Percentiles rank a stretch among this genome's conserved stretches.
Conservation (phyloP, 92 coral and sea anemone genomes). For the Porites divaricata region DNA sequence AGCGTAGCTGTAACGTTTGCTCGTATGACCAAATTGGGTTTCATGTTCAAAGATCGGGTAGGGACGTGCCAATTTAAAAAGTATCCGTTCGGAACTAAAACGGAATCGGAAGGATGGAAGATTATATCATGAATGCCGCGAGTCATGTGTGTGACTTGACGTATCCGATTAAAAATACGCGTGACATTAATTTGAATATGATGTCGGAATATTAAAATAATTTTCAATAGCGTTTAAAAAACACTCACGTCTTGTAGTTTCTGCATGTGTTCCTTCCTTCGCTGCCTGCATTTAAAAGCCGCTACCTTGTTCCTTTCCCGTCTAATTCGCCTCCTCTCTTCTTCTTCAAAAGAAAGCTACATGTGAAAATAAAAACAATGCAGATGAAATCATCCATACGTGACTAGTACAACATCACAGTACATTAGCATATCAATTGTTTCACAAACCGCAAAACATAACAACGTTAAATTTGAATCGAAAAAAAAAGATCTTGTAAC, state of each 20-base stretch:
- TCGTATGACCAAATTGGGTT: conserved; percentile 5
- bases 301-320: conserved; percentile 97
- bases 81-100: not conserved
- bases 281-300: conserved; percentile 94
- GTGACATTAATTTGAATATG: not conserved
- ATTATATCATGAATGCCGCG: not conserved
- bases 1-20: not conserved
- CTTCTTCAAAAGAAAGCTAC: conserved; percentile 90
- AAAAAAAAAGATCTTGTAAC: no score
- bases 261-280: conserved; percentile 94
- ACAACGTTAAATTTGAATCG: not conserved
- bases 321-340: conserved; percentile 85
- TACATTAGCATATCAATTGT: conserved; percentile 29
- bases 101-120: conserved; percentile 3
- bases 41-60: not conserved
- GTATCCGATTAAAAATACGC: not conserved
- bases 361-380: not conserved
- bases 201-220: not conserved
- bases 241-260: conserved; percentile 80
- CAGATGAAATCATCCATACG: not conserved
- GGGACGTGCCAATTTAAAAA: conserved; percentile 9
- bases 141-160: not conserved
- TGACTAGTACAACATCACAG: conserved; percentile 4
- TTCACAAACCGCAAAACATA: conserved; percentile 25
- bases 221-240: no score